These are phyloP conservation scores for Drosophila algonquin DNA, from an alignment of 2,888 invertebrate species.

Conservation along the genomic window DNA sequence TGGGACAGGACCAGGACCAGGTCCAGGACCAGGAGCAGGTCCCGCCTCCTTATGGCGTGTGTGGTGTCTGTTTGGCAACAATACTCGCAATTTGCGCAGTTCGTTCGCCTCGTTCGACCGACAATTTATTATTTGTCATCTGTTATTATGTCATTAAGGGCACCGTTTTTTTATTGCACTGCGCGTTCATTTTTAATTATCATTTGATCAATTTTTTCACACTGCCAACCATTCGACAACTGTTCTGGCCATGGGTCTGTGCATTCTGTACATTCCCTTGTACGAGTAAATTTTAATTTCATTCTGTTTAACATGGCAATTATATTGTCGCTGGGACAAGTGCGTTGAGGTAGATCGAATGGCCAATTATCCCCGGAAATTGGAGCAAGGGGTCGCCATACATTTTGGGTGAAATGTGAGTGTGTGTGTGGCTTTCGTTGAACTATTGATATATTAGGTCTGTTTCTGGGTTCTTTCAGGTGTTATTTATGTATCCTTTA, in stretches of 20 bases:
- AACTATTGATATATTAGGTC: too few relatives aligned
- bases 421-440: neutral
- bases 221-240: slow-evolving; percentile 14
- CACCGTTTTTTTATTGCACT: slow-evolving; percentile 55
- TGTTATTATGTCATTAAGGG: slow-evolving; percentile 78
- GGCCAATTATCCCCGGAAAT: slow-evolving; percentile 16
- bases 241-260: slow-evolving; percentile 4
- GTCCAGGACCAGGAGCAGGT: neutral
- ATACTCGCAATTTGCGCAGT: slow-evolving; percentile 63
- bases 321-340: slow-evolving; percentile 53
- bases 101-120: slow-evolving; percentile 41
- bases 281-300: slow-evolving; percentile 45
- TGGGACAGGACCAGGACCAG: neutral
- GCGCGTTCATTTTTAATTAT: slow-evolving; percentile 71
- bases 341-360: slow-evolving; percentile 43
- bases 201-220: slow-evolving; percentile 66
- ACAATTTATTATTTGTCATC: slow-evolving; percentile 79
- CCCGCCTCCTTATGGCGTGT: slow-evolving; percentile 31
- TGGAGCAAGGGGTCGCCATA: neutral
- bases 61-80: slow-evolving; percentile 26
- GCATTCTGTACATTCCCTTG: slow-evolving; percentile 5
- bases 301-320: slow-evolving; percentile 69
- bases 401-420: neutral
- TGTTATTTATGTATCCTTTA: too few relatives aligned
- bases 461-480: too few relatives aligned